A percentile compares a stretch with the other conserved stretches of the same genome.
Evolutionary conservation across 2,797 vertebrate species (phyloP).

Genomic region (Liasis olivaceus): DNA sequence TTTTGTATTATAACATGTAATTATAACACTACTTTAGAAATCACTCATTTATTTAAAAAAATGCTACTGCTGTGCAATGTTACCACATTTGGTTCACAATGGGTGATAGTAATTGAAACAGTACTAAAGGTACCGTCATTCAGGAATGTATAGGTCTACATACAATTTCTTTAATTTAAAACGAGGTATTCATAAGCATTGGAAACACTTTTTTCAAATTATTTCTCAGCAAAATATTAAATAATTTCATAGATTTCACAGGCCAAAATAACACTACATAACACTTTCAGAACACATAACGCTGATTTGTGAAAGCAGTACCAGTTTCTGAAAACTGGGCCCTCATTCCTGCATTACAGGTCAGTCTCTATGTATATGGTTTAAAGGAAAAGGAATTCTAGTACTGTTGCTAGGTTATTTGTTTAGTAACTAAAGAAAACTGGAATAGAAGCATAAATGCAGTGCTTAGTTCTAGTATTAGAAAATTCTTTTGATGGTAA

Average conservation of each 20-base stretch:
- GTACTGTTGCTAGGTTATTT: constrained; percentile 72
- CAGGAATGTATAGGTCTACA: constrained; percentile 63
- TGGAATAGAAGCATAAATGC: constrained; percentile 79
- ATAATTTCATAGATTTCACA: constrained; percentile 55
- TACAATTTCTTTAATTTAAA: constrained; percentile 61
- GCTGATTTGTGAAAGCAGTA: constrained; percentile 47
- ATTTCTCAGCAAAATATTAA: constrained; percentile 56
- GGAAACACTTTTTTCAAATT: constrained; percentile 57
- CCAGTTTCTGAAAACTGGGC: constrained; percentile 71
- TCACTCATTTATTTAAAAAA: constrained; percentile 57
- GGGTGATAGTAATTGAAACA: constrained; percentile 39
- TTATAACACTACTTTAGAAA: constrained; percentile 64
- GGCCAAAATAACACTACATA: constrained; percentile 17
- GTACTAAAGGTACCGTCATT: constrained; percentile 60
- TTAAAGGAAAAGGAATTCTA: constrained; percentile 68
- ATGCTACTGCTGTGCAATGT: constrained; percentile 62
- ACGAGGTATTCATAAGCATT: constrained; percentile 66
- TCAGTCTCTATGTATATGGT: constrained; percentile 64
- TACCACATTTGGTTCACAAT: constrained; percentile 64
- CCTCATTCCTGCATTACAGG: constrained; percentile 67
- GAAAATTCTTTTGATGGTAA: constrained; percentile 75
- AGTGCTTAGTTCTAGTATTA: constrained; percentile 78
- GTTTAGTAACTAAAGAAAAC: constrained; percentile 73
- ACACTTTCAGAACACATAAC: constrained; percentile 36
- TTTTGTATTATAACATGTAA: constrained; percentile 69